phyloP scores from a whole-genome alignment of 1,140 invertebrate genomes.

The Brachionus sp. region DNA sequence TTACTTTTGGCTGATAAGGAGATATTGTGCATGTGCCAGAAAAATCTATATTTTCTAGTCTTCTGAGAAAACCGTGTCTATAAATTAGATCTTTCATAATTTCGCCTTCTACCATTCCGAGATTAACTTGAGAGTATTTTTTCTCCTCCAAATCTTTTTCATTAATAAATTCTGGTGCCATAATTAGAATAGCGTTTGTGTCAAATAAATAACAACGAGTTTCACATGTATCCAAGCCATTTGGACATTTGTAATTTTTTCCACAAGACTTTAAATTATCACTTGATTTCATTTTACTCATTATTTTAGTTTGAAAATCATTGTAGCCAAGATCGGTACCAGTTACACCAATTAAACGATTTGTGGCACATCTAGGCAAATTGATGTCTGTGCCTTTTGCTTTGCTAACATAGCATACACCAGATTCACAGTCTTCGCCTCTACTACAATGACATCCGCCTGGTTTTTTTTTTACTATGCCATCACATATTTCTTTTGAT shows the following conservation, averaged over 20 bases:
- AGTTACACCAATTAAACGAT: constrained; percentile 60
- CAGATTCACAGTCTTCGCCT: constrained; percentile 49
- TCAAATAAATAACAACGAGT: constrained; percentile 62
- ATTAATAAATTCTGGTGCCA: constrained; percentile 58
- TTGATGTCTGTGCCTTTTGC: constrained; percentile 53
- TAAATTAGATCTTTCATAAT: constrained; percentile 61
- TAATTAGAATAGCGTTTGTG: constrained; percentile 57
- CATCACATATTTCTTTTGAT: constrained; percentile 54
- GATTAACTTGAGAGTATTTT: constrained; percentile 57
- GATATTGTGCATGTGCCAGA: constrained; percentile 60
- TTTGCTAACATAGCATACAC: constrained; percentile 58
- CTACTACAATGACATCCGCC: constrained; percentile 57
- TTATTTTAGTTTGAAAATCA: constrained; percentile 59
- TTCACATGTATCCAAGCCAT: constrained; percentile 54
- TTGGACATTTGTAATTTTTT: constrained; percentile 56
- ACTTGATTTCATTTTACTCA: constrained; percentile 59
- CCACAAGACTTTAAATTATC: constrained; percentile 58
- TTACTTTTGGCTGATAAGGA: constrained; percentile 58
- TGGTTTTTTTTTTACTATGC: constrained; percentile 51
- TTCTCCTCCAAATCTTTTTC: constrained; percentile 57
- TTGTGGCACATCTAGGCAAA: constrained; percentile 59
- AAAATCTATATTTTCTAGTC: constrained; percentile 58
- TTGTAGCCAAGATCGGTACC: constrained; percentile 61
- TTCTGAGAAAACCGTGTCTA: constrained; percentile 57
- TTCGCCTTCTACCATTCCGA: constrained; percentile 60